Evolutionary conservation across 1,140 invertebrate genomes (phyloP).

Genomic region (Ruditapes philippinarum): DNA sequence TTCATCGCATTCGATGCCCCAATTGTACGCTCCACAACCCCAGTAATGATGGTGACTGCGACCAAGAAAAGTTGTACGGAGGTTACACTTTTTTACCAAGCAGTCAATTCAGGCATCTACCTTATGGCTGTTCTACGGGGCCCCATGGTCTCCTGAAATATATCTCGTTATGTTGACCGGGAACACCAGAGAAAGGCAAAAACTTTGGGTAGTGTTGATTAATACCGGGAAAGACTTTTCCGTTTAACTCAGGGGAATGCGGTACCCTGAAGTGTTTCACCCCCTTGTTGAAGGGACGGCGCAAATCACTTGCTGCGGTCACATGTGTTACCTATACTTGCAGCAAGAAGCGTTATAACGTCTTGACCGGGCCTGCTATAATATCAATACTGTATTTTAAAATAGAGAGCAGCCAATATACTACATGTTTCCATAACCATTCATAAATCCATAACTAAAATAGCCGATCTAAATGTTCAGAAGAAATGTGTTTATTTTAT

Average conservation of each 20-base stretch:
- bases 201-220: background rate
- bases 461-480: no score
- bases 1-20: no score
- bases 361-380: no score
- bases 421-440: no score
- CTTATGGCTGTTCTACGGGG: background rate
- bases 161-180: background rate
- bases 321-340: background rate
- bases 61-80: background rate
- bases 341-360: no score
- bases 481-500: no score
- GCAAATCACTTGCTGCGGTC: background rate
- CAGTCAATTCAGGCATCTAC: conserved; percentile 59
- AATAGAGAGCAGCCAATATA: no score
- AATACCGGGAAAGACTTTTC: background rate
- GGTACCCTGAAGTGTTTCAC: background rate
- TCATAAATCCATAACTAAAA: no score
- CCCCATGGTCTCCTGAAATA: background rate
- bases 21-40: background rate
- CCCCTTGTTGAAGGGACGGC: conserved; percentile 1
- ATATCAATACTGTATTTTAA: no score
- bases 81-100: conserved; percentile 46
- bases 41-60: conserved; percentile 34
- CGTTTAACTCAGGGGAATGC: background rate
- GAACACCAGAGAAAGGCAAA: background rate